These are phyloP conservation scores for Natator depressus DNA, from an alignment of 2,113 vertebrate genomes.

Conservation along the genomic window DNA sequence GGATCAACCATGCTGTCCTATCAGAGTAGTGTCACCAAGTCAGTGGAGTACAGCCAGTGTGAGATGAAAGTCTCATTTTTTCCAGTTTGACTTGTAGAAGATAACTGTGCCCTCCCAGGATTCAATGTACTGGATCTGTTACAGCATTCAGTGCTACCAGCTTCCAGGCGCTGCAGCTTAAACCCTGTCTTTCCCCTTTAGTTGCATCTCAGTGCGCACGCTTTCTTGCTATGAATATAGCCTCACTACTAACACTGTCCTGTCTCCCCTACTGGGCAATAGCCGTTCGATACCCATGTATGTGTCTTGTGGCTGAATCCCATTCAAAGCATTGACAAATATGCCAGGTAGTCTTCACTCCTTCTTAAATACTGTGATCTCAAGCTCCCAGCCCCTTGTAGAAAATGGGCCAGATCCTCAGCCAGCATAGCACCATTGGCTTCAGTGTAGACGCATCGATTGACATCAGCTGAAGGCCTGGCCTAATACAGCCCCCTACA, in stretches of 20 bases:
- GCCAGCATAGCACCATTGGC: fast-evolving
- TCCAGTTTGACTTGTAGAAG: not conserved
- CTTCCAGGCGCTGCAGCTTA: not conserved
- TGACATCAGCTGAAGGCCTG: not conserved
- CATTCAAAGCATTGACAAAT: not conserved
- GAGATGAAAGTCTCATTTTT: fast-evolving
- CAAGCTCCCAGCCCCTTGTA: not conserved
- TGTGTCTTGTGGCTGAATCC: not conserved
- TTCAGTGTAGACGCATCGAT: fast-evolving
- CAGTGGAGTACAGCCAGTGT: not conserved
- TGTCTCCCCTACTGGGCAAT: not conserved
- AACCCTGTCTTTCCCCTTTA: not conserved
- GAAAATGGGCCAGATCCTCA: fast-evolving
- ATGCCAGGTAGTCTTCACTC: not conserved
- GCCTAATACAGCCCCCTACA: not conserved
- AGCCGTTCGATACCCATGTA: not conserved
- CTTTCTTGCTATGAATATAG: not conserved
- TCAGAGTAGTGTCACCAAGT: not conserved
- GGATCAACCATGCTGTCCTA: no score
- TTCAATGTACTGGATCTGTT: not conserved
- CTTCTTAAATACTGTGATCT: fast-evolving
- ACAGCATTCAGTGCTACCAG: not conserved
- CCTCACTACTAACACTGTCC: not conserved
- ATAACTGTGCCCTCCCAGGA: not conserved
- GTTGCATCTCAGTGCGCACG: no score